Evolutionary conservation across 35 echinoderm and acorn worm genomes (phyloP).

Genomic region (Ophiothrix spiculata): DNA sequence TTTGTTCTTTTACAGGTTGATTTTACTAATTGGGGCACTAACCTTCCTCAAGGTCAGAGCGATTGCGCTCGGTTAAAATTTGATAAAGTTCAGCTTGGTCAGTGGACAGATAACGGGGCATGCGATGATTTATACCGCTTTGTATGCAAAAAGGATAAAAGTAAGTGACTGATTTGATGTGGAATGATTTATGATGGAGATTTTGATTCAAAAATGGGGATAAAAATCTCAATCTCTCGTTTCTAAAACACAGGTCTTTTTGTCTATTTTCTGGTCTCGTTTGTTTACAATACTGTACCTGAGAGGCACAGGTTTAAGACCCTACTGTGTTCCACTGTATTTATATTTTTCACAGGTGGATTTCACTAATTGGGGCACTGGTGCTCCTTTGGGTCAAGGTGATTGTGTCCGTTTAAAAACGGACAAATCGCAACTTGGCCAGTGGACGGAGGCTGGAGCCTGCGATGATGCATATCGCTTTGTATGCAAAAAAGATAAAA

Average conservation of each 20-base stretch:
- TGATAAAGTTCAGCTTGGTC: constrained; percentile 48
- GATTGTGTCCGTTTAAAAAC: constrained; percentile 69
- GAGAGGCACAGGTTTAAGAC: too few species aligned
- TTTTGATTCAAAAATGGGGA: too few species aligned
- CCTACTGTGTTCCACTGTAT: too few species aligned
- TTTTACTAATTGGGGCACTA: constrained; percentile 66
- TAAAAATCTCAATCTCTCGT: too few species aligned
- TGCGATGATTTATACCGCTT: constrained; percentile 36
- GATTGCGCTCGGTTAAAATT: constrained; percentile 67
- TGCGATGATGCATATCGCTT: constrained; percentile 37
- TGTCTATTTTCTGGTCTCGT: too few species aligned
- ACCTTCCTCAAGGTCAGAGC: constrained; percentile 41
- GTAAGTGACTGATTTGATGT: too few species aligned
- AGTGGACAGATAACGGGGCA: constrained; percentile 61
- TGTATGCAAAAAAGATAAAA: constrained; percentile 62
- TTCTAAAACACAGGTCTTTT: too few species aligned
- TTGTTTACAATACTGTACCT: too few species aligned
- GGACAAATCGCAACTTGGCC: constrained; percentile 49
- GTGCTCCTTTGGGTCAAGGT: constrained; percentile 45
- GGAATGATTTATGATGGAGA: too few species aligned
- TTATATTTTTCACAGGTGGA: neutral
- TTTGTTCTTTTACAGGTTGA: neutral
- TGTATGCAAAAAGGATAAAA: constrained; percentile 62
- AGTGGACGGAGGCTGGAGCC: constrained; percentile 59
- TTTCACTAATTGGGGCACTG: constrained; percentile 67